phyloP scores from a whole-genome alignment of 2,113 vertebrate genomes.

The Eira barbara region DNA sequence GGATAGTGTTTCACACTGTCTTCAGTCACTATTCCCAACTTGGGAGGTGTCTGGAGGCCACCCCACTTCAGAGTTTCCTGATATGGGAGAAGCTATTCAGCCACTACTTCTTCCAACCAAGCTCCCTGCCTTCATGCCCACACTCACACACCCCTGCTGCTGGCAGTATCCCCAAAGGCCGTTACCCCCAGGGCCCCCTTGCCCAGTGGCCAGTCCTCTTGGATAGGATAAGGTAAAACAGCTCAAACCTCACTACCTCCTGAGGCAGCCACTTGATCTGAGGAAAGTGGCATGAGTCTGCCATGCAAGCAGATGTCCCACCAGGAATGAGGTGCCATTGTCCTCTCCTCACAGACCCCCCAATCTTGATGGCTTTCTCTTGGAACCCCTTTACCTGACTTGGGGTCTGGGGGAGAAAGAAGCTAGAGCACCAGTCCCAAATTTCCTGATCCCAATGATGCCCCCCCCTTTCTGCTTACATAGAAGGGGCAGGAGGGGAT shows the following conservation, averaged over 20 bases:
- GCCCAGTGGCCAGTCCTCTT: not conserved
- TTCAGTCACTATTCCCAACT: not conserved
- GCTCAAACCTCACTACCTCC: not conserved
- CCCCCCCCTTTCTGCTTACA: not conserved
- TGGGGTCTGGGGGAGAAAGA: not conserved
- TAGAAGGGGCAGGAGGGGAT: rapidly evolving
- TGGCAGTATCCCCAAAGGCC: not conserved
- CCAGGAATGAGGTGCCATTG: not conserved
- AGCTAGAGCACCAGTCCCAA: not conserved
- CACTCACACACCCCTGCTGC: not conserved
- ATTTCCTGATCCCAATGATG: not conserved
- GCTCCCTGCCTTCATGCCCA: not conserved
- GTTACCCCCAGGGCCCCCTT: not conserved
- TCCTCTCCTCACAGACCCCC: not conserved
- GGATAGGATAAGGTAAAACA: not conserved
- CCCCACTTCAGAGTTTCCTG: not conserved
- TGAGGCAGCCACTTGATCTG: not conserved
- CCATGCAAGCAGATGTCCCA: not conserved
- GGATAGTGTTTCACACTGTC: not conserved
- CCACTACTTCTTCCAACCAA: not conserved
- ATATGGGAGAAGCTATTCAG: not conserved
- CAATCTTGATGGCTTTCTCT: not conserved
- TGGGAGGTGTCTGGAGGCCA: not conserved
- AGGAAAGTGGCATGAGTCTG: not conserved
- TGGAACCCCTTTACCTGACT: not conserved